Evolutionary conservation across 2,797 vertebrate genomes (phyloP), one percentile per base, ranked within the genome.

Genomic region (Diglossa cyanea): DNA sequence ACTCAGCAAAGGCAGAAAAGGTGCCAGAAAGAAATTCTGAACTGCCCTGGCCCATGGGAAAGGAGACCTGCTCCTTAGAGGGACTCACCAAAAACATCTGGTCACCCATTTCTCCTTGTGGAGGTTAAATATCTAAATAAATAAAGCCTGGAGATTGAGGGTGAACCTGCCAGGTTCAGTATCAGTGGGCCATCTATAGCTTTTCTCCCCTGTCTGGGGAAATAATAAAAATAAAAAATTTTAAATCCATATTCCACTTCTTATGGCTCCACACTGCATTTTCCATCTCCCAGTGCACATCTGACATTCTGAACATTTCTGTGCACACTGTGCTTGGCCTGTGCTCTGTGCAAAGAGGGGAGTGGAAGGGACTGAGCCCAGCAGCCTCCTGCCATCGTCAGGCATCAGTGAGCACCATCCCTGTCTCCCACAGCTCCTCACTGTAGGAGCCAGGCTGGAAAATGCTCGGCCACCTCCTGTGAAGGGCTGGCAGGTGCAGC

Each of bases 261-360:
- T 54, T 61, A 55, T 4, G 45, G 79, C 61, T 91, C 40, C 1
- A 1, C 74, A 67, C 40, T 68, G 72, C n/a, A 35, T 88, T 95
- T 97, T 95, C 92, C 82, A 55, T 60, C 74, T 85, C 73, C 30
- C 33, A 8, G 84, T 11, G 65, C 88, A 91, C 84, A 92, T 91
- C 75, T 94, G 95, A 92, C 78, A 73, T 82, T 91, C 89, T 95
- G 90, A 73, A 73, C 39, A 89, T 81, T 90, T 65, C 90, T 91
- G 55, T 13, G 33, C 60, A 26, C 48, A 6, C 4, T 28, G 42
- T 35, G 20, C 77, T 86, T 60, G 45, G 82, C 39, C 33, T 39
- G 35, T 13, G 19, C 44, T 24, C 39, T 10, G 12, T 47, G 57
- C 50, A 37, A 51, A 57, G 47, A 53, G 26, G 28, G 53, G 44